These are phyloP conservation scores for Eretmocerus hayati DNA, from an alignment of 2,888 invertebrate species.

Conservation along the genomic window DNA sequence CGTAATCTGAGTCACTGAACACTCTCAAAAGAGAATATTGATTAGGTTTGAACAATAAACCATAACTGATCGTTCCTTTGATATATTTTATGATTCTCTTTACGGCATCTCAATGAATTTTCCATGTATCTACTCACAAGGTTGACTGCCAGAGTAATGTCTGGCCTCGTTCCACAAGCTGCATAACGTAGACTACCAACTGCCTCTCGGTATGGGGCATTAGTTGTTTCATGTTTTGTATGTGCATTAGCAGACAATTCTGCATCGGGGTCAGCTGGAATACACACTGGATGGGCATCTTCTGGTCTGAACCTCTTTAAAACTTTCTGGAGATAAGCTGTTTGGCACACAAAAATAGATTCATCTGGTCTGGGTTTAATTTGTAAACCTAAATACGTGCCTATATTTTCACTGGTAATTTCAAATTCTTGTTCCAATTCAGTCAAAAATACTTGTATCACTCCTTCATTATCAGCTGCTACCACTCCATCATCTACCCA, in stretches of 20 bases:
- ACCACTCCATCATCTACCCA: constrained; percentile 9
- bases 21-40: constrained; percentile 13
- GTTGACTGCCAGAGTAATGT: constrained; percentile 26
- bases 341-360: constrained; percentile 14
- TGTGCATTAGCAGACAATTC: constrained; percentile 12
- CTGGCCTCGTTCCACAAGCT: constrained; percentile 27
- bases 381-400: constrained; percentile 22
- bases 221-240: background rate
- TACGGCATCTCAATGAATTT: constrained; percentile 29
- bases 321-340: constrained; percentile 17
- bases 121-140: constrained; percentile 30
- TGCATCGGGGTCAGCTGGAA: constrained; percentile 14
- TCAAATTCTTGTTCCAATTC: constrained; percentile 19
- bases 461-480: constrained; percentile 3
- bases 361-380: constrained; percentile 14
- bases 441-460: constrained; percentile 8
- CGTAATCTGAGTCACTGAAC: constrained; percentile 38
- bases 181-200: constrained; percentile 27
- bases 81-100: constrained; percentile 30
- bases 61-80: constrained; percentile 21
- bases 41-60: constrained; percentile 13
- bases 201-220: constrained; percentile 21
- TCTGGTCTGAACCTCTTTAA: constrained; percentile 12
- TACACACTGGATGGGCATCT: constrained; percentile 16
- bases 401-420: constrained; percentile 17